Conservation (phyloP, 2,797 vertebrate species). For the Huso huso region DNA sequence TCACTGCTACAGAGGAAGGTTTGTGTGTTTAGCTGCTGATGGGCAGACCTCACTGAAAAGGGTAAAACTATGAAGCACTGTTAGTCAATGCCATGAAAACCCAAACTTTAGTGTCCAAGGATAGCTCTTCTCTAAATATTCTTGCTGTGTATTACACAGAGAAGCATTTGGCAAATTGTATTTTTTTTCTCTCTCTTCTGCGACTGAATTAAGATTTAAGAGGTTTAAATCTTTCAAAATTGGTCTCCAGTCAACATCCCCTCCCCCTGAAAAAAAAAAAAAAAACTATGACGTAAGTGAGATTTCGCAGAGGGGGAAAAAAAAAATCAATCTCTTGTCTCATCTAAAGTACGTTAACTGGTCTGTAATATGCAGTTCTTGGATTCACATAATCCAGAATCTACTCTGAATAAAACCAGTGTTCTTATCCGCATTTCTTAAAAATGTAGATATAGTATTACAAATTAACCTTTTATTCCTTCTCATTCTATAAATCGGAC, state of each 20-base stretch:
- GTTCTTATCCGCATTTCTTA: no score
- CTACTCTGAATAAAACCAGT: no score
- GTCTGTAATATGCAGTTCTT: no score
- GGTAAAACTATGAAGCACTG: slow-evolving; percentile 74
- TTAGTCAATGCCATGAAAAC: slow-evolving; percentile 61
- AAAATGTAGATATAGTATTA: no score
- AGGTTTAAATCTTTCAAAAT: slow-evolving; percentile 20
- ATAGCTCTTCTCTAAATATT: slow-evolving; percentile 51
- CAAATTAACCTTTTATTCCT: no score
- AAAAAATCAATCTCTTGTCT: slow-evolving; percentile 29
- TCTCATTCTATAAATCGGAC: no score
- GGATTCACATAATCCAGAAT: no score
- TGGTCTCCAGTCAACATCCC: slow-evolving; percentile 10
- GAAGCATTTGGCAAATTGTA: no score
- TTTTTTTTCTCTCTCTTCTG: slow-evolving; percentile 12
- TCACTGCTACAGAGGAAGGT: slow-evolving; percentile 79
- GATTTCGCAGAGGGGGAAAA: slow-evolving; percentile 38
- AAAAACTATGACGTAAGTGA: slow-evolving; percentile 41
- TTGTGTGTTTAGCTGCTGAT: slow-evolving; percentile 84
- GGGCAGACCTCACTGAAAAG: slow-evolving; percentile 79
- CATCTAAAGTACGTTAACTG: slow-evolving; percentile 22
- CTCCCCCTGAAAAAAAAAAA: no score
- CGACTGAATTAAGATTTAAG: slow-evolving; percentile 18
- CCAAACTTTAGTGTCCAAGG: slow-evolving; percentile 43
- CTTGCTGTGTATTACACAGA: slow-evolving; percentile 3